Evolutionary conservation across 2,797 vertebrate genomes (phyloP).

Genomic region (Cyprinella venusta): DNA sequence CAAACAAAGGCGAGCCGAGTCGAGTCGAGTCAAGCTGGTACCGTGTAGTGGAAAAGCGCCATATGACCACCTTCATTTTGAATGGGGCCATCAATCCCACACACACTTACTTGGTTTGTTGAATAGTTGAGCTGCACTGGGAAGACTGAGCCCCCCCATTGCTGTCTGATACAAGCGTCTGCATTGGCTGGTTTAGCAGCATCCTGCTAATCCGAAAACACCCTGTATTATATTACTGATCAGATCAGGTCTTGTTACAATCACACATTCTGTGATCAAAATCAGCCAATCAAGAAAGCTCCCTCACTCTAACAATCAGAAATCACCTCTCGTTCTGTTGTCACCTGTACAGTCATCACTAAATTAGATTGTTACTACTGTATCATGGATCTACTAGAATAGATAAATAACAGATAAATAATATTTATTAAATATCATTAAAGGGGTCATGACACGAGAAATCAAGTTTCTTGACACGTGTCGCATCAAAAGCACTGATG

Average conservation of each 20-base stretch:
- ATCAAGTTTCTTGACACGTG: not conserved
- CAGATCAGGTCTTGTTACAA: not conserved
- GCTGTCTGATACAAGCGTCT: constrained; percentile 76
- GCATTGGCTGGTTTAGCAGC: constrained; percentile 82
- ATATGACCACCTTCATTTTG: not conserved
- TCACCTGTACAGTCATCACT: not conserved
- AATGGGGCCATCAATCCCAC: not conserved
- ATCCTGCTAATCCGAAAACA: constrained; percentile 70
- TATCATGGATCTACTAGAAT: not conserved
- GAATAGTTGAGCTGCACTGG: constrained; percentile 78
- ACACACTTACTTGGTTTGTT: constrained; percentile 77
- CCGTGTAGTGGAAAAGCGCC: no score
- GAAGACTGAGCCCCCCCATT: constrained; percentile 73
- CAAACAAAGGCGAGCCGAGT: no score
- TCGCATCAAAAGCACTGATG: not conserved
- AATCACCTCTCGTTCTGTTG: not conserved
- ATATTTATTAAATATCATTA: not conserved
- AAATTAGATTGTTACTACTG: not conserved
- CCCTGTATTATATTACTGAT: not conserved
- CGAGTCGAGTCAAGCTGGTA: no score
- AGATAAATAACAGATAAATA: not conserved
- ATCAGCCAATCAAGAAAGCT: constrained; percentile 14
- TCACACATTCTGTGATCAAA: not conserved
- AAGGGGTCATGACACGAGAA: not conserved
- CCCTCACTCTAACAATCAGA: not conserved